Evolutionary conservation across 2,888 invertebrate species (phyloP).

Genomic region (Elmis aenea): DNA sequence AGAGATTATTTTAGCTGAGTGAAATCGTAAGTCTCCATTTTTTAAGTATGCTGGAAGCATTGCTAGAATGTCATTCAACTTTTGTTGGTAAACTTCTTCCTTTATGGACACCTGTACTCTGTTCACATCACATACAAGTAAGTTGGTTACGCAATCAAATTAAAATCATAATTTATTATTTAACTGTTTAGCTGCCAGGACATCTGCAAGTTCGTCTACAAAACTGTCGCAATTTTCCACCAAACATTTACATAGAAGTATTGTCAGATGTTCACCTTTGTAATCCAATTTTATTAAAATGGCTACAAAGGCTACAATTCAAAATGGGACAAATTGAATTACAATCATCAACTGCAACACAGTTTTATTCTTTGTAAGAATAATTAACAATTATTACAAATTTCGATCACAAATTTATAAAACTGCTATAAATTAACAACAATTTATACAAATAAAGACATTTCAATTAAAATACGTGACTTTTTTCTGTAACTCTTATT

Average conservation of each 20-base stretch:
- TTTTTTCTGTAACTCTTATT: not conserved
- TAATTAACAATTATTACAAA: not conserved
- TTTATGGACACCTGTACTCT: slow-evolving; percentile 93
- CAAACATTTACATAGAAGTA: slow-evolving; percentile 49
- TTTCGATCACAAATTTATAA: not conserved
- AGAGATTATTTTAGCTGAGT: slow-evolving; percentile 63
- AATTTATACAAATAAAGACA: not conserved
- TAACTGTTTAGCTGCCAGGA: slow-evolving; percentile 68
- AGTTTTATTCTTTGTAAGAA: slow-evolving; percentile 75
- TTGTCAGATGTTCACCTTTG: slow-evolving; percentile 44
- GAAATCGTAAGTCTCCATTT: slow-evolving; percentile 98
- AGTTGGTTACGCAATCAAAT: slow-evolving; percentile 22
- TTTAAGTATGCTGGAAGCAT: slow-evolving; percentile 87
- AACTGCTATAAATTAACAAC: not conserved
- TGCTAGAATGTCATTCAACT: slow-evolving; percentile 92
- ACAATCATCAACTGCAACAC: slow-evolving; percentile 86
- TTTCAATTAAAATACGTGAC: slow-evolving; percentile 1
- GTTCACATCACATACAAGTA: slow-evolving; percentile 82
- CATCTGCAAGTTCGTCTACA: slow-evolving; percentile 84
- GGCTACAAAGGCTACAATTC: slow-evolving; percentile 90
- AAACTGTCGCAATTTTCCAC: slow-evolving; percentile 79
- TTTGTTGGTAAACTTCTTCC: slow-evolving; percentile 88
- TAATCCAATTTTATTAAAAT: slow-evolving; percentile 62
- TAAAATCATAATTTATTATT: slow-evolving; percentile 3
- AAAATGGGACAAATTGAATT: slow-evolving; percentile 98